phyloP scores from a whole-genome alignment of 2,113 vertebrate genomes.

The Mormyrus lacerda region DNA sequence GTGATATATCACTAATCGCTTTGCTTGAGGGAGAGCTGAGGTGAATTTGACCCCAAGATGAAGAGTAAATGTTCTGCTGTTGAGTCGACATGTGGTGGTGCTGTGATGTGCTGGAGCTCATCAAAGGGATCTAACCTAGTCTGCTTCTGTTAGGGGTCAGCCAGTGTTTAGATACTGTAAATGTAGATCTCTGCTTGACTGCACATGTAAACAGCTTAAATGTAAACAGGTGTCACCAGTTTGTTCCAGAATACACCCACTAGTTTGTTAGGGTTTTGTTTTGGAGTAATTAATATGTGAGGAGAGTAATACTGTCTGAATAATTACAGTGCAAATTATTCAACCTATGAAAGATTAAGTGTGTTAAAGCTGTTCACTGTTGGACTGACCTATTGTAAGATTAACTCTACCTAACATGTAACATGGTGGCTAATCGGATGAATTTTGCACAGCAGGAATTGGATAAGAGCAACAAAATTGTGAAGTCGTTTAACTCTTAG shows the following conservation, averaged over 20 bases:
- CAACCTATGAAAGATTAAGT: background rate
- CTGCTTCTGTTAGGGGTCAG: background rate
- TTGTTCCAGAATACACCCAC: background rate
- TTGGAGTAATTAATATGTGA: background rate
- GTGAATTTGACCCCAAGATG: background rate
- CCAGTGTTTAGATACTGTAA: background rate
- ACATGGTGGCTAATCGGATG: background rate
- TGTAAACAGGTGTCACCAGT: background rate
- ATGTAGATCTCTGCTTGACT: background rate
- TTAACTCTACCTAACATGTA: background rate
- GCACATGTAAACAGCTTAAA: background rate
- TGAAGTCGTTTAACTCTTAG: background rate
- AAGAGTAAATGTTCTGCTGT: background rate
- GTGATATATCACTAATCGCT: background rate
- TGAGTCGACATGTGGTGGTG: background rate
- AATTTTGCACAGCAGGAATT: background rate
- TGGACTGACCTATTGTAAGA: background rate
- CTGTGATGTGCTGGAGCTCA: background rate
- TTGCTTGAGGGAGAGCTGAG: background rate
- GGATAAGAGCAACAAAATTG: background rate
- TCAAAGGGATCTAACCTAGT: background rate
- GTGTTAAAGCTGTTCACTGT: background rate
- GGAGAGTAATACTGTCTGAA: background rate
- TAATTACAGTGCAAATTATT: conserved; percentile 3
- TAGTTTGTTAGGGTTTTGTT: background rate